These are phyloP conservation scores for Alces alces DNA, from an alignment of 2,113 vertebrate species.

Conservation along the genomic window DNA sequence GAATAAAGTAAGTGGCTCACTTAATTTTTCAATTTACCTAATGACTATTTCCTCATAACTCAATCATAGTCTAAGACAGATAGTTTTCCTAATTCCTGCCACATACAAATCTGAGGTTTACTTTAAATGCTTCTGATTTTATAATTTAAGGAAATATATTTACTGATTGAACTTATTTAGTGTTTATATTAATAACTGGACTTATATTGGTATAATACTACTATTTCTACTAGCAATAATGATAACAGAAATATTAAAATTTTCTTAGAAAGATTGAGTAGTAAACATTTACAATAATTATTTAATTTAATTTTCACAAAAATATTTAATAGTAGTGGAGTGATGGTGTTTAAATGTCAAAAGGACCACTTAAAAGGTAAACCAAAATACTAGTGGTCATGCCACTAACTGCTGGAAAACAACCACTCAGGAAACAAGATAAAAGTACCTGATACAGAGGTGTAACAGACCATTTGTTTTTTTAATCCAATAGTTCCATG, in stretches of 20 bases:
- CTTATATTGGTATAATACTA: not conserved
- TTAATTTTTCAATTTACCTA: not conserved
- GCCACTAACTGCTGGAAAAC: not conserved
- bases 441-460: not conserved
- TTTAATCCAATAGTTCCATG: not conserved
- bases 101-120: not conserved
- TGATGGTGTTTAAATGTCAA: not conserved
- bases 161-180: not conserved
- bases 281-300: not conserved
- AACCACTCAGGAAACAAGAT: not conserved
- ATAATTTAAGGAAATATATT: not conserved
- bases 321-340: not conserved
- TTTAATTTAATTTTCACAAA: not conserved
- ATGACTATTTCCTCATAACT: not conserved
- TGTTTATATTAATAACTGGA: not conserved
- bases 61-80: not conserved
- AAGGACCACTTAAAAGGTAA: not conserved
- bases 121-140: not conserved
- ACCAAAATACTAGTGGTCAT: not conserved
- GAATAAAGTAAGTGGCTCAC: not conserved
- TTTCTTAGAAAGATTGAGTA: not conserved
- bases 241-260: not conserved
- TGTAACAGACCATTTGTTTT: not conserved
- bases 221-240: not conserved
- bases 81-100: not conserved